A percentile compares a stretch with the other conserved stretches of the same genome.
phyloP scores from a whole-genome alignment of 2,888 invertebrate genomes.

The Polydrusus cervinus region DNA sequence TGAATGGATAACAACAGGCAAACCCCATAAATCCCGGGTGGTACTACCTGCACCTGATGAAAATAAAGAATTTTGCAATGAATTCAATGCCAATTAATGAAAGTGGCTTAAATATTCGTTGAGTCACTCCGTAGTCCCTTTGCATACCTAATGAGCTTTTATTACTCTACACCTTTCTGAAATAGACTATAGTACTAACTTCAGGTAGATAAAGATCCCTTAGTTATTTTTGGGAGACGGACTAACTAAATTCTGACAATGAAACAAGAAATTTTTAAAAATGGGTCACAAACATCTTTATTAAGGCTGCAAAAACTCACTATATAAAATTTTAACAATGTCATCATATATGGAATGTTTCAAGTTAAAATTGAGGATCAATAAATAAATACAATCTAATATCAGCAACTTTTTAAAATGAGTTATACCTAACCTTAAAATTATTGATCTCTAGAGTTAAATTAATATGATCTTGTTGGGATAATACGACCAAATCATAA shows the following conservation, averaged over 20 bases:
- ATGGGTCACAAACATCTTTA: constrained; percentile 28
- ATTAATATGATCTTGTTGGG: not conserved
- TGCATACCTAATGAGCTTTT: no score
- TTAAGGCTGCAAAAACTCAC: constrained; percentile 31
- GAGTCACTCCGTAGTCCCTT: no score
- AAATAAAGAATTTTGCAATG: no score
- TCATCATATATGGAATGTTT: constrained; percentile 29
- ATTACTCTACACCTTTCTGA: no score
- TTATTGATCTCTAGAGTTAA: not conserved
- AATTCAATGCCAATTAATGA: no score
- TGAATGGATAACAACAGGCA: no score
- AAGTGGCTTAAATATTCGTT: no score
- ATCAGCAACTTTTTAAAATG: constrained; percentile 18
- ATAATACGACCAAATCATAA: constrained; percentile 23
- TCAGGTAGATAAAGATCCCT: no score
- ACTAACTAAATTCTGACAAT: not conserved
- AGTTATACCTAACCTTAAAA: constrained; percentile 26
- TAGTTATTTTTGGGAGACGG: no score
- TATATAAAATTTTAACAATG: constrained; percentile 35
- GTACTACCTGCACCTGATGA: no score
- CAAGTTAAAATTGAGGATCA: constrained; percentile 16
- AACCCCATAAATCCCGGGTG: no score
- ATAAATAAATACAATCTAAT: constrained; percentile 24
- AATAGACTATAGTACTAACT: no score
- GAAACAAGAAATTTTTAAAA: constrained; percentile 7